Percentiles rank a stretch among this genome's conserved stretches.
These are phyloP conservation scores for Takifugu bimaculatus DNA, from an alignment of 2,113 vertebrate species.

Conservation along the genomic window DNA sequence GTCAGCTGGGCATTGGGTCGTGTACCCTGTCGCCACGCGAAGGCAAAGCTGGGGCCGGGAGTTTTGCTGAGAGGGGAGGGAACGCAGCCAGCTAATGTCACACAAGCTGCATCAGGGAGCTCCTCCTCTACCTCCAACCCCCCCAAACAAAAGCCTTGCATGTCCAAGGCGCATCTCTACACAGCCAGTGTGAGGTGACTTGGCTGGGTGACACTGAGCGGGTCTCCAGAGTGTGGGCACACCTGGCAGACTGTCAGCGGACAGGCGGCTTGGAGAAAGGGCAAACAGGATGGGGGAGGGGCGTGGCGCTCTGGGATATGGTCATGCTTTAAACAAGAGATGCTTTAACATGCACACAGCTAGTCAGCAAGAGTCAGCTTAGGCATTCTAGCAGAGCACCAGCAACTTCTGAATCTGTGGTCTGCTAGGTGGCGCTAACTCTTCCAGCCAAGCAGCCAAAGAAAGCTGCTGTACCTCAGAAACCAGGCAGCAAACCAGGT, in stretches of 20 bases:
- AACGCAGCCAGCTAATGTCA: constrained; percentile 74
- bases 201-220: constrained; percentile 58
- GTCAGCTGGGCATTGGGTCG: constrained; percentile 70
- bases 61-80: constrained; percentile 59
- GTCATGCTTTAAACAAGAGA: constrained; percentile 4
- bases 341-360: no score
- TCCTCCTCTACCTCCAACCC: constrained; percentile 14
- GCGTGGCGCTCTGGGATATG: constrained; percentile 19
- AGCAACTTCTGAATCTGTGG: no score
- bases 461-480: no score
- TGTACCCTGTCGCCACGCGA: constrained; percentile 60
- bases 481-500: no score
- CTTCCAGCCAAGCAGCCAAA: no score
- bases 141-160: constrained; percentile 39
- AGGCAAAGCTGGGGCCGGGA: constrained; percentile 44
- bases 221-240: constrained; percentile 67
- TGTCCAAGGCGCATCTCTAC: constrained; percentile 42
- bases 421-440: no score
- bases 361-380: no score
- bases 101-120: constrained; percentile 52
- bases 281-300: constrained; percentile 32
- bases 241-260: constrained; percentile 72
- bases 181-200: constrained; percentile 38
- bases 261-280: constrained; percentile 50
- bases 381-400: no score